Evolutionary conservation across 1,140 invertebrate species (phyloP).

Genomic region (Cydia pomonella): DNA sequence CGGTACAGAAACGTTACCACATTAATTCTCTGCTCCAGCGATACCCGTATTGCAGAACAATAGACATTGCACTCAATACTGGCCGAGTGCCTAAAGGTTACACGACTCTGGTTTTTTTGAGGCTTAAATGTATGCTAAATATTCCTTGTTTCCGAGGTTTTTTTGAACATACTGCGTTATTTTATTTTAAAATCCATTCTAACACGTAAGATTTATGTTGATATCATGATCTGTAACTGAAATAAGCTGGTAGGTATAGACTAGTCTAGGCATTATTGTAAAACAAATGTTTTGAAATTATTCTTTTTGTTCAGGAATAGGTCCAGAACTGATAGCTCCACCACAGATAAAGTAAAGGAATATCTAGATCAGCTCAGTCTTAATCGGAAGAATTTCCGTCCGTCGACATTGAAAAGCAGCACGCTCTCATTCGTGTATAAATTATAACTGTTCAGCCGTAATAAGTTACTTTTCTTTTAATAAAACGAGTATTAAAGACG

Average conservation of each 20-base stretch:
- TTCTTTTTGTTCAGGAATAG: not conserved
- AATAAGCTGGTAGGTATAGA: too few relatives aligned
- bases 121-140: not conserved
- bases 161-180: not conserved
- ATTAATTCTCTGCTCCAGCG: constrained; percentile 20
- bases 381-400: constrained; percentile 11
- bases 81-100: constrained; percentile 15
- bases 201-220: not conserved
- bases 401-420: not conserved
- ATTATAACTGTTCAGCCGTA: constrained; percentile 15
- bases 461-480: constrained; percentile 25
- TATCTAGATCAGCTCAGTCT: not conserved
- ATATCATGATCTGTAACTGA: too few relatives aligned
- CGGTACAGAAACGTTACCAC: constrained; percentile 24
- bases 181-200: constrained; percentile 3
- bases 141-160: not conserved
- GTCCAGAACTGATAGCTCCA: not conserved
- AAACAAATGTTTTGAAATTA: not conserved
- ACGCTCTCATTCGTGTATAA: constrained; percentile 19
- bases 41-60: constrained; percentile 29
- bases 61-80: constrained; percentile 25
- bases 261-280: too few relatives aligned
- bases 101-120: not conserved
- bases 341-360: not conserved
- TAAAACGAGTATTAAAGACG: constrained; percentile 49